phyloP scores from a whole-genome alignment of 1,140 invertebrate genomes.

The Littorina saxatilis region DNA sequence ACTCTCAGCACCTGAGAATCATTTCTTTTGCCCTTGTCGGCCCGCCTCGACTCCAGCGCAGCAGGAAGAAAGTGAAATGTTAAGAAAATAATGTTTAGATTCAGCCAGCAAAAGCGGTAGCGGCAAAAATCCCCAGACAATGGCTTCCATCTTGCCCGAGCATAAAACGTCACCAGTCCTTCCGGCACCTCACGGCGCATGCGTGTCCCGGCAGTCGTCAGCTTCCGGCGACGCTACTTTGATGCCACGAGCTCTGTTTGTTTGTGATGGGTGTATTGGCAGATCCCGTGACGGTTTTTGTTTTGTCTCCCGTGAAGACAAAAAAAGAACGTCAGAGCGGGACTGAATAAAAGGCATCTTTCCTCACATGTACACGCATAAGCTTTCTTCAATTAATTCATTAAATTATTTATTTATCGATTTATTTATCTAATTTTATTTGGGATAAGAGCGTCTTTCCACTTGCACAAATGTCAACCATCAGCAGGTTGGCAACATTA shows the following conservation, averaged over 20 bases:
- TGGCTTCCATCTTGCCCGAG: slow-evolving; percentile 27
- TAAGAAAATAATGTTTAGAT: slow-evolving; percentile 36
- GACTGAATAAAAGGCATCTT: background rate
- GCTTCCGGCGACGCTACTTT: slow-evolving; percentile 30
- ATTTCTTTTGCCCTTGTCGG: background rate
- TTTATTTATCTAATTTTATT: background rate
- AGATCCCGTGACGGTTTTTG: slow-evolving; percentile 16
- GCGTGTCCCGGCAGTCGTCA: slow-evolving; percentile 14
- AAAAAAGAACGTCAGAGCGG: background rate
- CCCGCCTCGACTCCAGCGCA: background rate
- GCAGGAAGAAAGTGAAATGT: slow-evolving; percentile 23
- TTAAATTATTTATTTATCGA: background rate
- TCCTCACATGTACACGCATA: background rate
- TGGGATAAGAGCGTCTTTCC: background rate
- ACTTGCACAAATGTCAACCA: too few relatives aligned
- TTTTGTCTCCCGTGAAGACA: background rate
- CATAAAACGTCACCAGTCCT: background rate
- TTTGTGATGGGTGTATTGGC: slow-evolving; percentile 3
- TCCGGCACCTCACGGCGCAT: background rate
- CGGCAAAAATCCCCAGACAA: slow-evolving; percentile 16
- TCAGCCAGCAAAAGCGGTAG: slow-evolving; percentile 2
- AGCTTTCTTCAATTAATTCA: background rate
- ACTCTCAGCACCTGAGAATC: slow-evolving; percentile 18
- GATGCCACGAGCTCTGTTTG: slow-evolving; percentile 23
- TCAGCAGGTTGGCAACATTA: too few relatives aligned